These are phyloP conservation scores for Trichopria drosophilae DNA, from an alignment of 2,888 invertebrate genomes.

Conservation along the genomic window DNA sequence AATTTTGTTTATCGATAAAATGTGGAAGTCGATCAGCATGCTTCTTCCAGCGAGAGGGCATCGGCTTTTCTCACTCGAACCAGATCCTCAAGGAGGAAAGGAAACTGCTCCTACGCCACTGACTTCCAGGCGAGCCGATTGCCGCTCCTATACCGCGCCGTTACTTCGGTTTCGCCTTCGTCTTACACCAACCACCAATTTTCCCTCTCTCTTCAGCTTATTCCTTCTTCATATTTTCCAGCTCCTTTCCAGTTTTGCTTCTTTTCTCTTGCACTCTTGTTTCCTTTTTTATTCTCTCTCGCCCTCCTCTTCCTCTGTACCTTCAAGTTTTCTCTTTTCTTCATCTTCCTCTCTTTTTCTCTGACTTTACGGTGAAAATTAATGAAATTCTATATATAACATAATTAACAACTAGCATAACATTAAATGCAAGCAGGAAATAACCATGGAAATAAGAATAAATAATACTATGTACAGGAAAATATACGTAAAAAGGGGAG, in stretches of 20 bases:
- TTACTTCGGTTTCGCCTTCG: conserved; percentile 43
- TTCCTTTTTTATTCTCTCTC: conserved; percentile 13
- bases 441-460: too few relatives aligned
- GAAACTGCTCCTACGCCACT: conserved; percentile 49
- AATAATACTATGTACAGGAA: too few relatives aligned
- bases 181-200: conserved; percentile 26
- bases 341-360: conserved; percentile 8
- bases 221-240: too few relatives aligned
- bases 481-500: too few relatives aligned
- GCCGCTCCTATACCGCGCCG: conserved; percentile 52
- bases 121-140: conserved; percentile 55
- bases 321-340: conserved; percentile 4
- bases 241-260: conserved; percentile 13
- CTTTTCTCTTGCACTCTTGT: conserved; percentile 20
- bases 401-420: too few relatives aligned
- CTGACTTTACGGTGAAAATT: too few relatives aligned
- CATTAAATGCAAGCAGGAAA: too few relatives aligned
- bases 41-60: conserved; percentile 35
- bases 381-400: too few relatives aligned
- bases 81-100: conserved; percentile 27
- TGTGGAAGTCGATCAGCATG: too few relatives aligned
- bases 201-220: conserved; percentile 29
- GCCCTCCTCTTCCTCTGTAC: conserved; percentile 3
- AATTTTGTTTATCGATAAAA: too few relatives aligned
- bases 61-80: conserved; percentile 36